Base-by-base conservation (phyloP, 37 sponge, comb jelly and placozoan species). In the Haliclona indistincta region DNA sequence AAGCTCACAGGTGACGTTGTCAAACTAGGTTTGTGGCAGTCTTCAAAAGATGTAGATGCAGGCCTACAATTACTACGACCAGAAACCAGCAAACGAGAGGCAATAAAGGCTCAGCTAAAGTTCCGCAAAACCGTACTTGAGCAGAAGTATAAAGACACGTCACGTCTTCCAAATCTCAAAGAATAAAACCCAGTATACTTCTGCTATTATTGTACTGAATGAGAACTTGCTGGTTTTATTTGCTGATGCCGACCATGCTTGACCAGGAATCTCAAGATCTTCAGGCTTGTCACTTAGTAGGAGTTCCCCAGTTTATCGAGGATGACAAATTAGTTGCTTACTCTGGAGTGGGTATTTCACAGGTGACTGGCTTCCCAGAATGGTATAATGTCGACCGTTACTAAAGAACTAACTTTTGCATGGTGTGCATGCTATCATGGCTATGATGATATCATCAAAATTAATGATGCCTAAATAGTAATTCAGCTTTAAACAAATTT, bases 1-100 rank as follows among this genome's bases (percentile, higher is more conserved):
- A 70, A 70, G 20, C 4, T 80, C 38, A 74, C 74, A 37, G 26
- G 58, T 38, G 74, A 55, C n/a, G 55, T 74, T 17, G 56, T 58
- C 11, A 19, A 60, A 38, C 56, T 56, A 55, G 74, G 74, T 19
- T 20, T 74, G 3, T 74, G 74, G 74, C 60, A 58, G n/a, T 38
- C 62, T 13, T 20, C 10, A 23, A 4, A 17, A 7, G 52, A 70
- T 45, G 71, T 70, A 25, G 32, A 70, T 43, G 49, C 6, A 22
- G 26, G 53, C 4, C 52, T 70, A 29, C 7, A 43, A 22, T 11
- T 17, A 25, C 8, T 43, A n/a, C 38, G 42, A 44, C 42, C 71
- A 28, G 71, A 70, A 70, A 70, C 71, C 10, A 41, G 26, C 10
- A 70, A 70, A 44, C 71, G 71, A n/a, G 15, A 42, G 42, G 22